Base-by-base conservation (phyloP, 2,797 vertebrate species). In the Dryobates pubescens region DNA sequence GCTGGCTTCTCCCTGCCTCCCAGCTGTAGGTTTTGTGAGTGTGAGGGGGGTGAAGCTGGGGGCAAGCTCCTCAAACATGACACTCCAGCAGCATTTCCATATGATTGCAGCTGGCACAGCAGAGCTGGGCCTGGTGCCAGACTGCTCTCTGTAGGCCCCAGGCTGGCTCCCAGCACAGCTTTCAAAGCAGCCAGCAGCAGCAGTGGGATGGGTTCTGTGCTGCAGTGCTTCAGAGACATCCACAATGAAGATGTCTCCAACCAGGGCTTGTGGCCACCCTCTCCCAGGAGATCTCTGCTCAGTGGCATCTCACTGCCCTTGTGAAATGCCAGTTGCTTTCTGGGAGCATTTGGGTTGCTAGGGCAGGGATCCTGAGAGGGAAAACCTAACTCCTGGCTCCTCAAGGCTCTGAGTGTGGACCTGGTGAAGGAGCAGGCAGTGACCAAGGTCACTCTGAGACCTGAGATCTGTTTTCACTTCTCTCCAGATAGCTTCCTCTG, bases 51-150 rank as follows among this genome's bases (percentile, higher is more conserved):
- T 43, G 9, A 13, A 82, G 63, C 9, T 34, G n/a, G 45, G 45
- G 72, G 75, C 45, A 86, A 64, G 62, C 73, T 93, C 91, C 61
- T 23, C 63, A 95, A 96, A 95, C 82, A 62, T 85, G 89, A 94
- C 8, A 74, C 95, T 92, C 64, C 30, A n/a, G 72, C 41, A 26
- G 45, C 63, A 95, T 97, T 85, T 95, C 73, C 92, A 67, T 90
- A 63, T 72, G 65, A 87, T 85, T 91, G 89, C 85, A 67, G 91
- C 89, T 94, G 89, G 93, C 82, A 43, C 51, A 24, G 73, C 82
- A 80, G 91, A 90, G 58, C 93, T 83, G 85, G 93, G 95, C 96
- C 81, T 1, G 14, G 17, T 63, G 95, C 91, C 96, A 95, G 87
- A 30, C 65, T 75, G 4, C 81, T 89, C 79, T 92, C 73, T 24